Conservation (phyloP, 2,797 vertebrate genomes). For the Poeciliopsis gracilis region DNA sequence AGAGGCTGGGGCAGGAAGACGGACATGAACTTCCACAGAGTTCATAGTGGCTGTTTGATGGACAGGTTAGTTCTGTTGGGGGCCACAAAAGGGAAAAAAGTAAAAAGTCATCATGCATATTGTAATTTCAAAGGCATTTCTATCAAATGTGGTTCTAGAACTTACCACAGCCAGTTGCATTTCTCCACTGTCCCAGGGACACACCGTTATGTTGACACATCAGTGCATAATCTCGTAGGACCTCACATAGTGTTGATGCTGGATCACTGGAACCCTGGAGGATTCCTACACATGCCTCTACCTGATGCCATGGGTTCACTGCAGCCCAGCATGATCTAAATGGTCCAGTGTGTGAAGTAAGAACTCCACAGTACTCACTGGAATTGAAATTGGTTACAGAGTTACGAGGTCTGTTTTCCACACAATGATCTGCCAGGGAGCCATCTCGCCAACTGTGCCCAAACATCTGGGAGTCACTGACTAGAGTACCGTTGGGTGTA, state of each 20-base stretch:
- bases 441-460: constrained; percentile 67
- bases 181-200: constrained; percentile 67
- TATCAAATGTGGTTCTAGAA: accelerated
- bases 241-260: constrained; percentile 8
- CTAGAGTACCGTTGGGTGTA: constrained; percentile 40
- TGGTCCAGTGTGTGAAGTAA: constrained; percentile 51
- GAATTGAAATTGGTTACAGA: constrained; percentile 23
- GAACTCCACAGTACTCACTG: constrained; percentile 57
- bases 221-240: constrained; percentile 54
- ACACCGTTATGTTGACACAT: constrained; percentile 70
- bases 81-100: too few species aligned
- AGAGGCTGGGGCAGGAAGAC: too few species aligned
- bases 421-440: constrained; percentile 51
- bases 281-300: constrained; percentile 46
- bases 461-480: constrained; percentile 51
- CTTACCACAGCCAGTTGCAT: constrained; percentile 69
- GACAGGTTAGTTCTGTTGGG: too few species aligned
- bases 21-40: too few species aligned
- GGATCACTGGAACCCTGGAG: constrained; percentile 41
- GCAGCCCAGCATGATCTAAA: constrained; percentile 63
- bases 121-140: accelerated
- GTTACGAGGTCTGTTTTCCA: constrained; percentile 5
- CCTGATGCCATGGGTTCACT: constrained; percentile 36
- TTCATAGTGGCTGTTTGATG: too few species aligned
- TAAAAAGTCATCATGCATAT: accelerated